Percentiles rank a stretch among this genome's conserved stretches.
These are phyloP conservation scores for Hylia prasina DNA, from an alignment of 2,113 vertebrate genomes.

Conservation along the genomic window DNA sequence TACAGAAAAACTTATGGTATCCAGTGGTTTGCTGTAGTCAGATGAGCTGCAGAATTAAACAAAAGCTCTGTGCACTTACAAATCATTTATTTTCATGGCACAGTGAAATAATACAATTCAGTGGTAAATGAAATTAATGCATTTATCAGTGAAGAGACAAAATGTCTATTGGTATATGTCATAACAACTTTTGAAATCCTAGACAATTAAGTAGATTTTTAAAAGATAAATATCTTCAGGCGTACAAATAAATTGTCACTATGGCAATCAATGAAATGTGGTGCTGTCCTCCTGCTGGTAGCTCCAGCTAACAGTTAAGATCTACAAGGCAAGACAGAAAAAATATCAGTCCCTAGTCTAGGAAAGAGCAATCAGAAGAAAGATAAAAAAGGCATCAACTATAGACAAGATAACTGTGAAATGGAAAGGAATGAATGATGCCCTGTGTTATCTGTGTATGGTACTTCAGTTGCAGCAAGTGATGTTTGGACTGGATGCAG, in stretches of 20 bases:
- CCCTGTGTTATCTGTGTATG: neutral
- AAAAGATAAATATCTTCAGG: neutral
- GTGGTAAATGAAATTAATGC: neutral
- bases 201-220: neutral
- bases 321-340: neutral
- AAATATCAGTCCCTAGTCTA: neutral
- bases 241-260: neutral
- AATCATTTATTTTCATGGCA: neutral
- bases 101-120: neutral
- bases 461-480: neutral
- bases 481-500: neutral
- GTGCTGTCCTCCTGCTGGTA: neutral
- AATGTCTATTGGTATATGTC: neutral
- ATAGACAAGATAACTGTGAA: neutral
- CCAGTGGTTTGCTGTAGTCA: neutral
- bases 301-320: neutral
- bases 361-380: neutral
- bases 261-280: neutral
- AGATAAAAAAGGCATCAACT: neutral
- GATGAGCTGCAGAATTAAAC: neutral
- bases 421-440: neutral
- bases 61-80: neutral
- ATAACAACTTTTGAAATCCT: neutral
- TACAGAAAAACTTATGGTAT: neutral
- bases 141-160: neutral